Conservation (phyloP, 2,888 invertebrate species). For the Pseudococcus jackbeardsleyi region DNA sequence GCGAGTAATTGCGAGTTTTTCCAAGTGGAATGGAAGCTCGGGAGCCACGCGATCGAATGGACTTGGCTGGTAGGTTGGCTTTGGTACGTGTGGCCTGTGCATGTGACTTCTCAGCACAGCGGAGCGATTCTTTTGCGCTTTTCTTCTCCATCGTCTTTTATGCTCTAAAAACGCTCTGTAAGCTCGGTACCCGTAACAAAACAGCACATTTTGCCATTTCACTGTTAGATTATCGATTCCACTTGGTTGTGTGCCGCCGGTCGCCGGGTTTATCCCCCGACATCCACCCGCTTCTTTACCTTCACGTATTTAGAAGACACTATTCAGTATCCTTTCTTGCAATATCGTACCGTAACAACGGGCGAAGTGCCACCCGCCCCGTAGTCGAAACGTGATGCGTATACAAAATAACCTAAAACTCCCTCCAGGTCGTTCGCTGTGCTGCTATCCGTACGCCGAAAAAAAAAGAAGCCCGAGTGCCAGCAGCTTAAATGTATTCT, state of each 20-base stretch:
- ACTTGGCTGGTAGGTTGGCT: too few relatives aligned
- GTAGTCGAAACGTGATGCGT: slow-evolving; percentile 57
- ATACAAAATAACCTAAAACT: slow-evolving; percentile 64
- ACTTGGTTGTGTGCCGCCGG: slow-evolving; percentile 28
- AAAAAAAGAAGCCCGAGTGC: slow-evolving; percentile 20
- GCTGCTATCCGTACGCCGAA: background rate
- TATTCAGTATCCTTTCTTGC: slow-evolving; percentile 61
- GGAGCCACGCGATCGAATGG: slow-evolving; percentile 8
- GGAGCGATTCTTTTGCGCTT: background rate
- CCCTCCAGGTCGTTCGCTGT: slow-evolving; percentile 53
- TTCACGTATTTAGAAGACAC: slow-evolving; percentile 55
- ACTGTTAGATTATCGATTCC: slow-evolving; percentile 64
- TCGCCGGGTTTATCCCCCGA: slow-evolving; percentile 45
- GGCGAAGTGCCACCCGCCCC: slow-evolving; percentile 52
- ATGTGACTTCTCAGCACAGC: background rate
- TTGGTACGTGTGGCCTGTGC: background rate
- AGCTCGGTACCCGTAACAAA: slow-evolving; percentile 59
- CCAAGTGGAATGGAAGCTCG: background rate
- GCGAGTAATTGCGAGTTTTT: slow-evolving; percentile 31
- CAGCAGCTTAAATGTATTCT: slow-evolving; percentile 49
- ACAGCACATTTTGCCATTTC: slow-evolving; percentile 62
- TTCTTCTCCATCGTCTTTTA: slow-evolving; percentile 19
- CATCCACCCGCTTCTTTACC: slow-evolving; percentile 39
- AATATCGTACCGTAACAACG: slow-evolving; percentile 62
- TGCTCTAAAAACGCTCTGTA: slow-evolving; percentile 49